phyloP scores from a whole-genome alignment of 2,888 invertebrate species.

The Torymus texanus region DNA sequence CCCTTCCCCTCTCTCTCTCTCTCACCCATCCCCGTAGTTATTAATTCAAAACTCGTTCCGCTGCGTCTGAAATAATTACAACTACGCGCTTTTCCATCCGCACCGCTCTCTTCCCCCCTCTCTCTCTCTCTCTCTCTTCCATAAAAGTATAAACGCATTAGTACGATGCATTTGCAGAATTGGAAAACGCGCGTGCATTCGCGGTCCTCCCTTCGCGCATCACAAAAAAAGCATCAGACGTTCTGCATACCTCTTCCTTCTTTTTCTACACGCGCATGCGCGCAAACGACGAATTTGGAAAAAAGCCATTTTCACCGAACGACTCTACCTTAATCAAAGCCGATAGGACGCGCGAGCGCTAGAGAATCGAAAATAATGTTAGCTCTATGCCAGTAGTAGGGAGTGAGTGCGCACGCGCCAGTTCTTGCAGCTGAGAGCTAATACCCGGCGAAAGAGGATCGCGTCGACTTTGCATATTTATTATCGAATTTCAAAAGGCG shows the following conservation, averaged over 20 bases:
- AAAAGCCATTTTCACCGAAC: conserved; percentile 35
- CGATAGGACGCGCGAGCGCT: neutral
- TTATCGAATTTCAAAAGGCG: conserved; percentile 38
- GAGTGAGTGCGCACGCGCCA: too few relatives aligned
- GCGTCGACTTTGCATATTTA: conserved; percentile 44
- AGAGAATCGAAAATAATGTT: conserved; percentile 33
- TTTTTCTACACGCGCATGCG: too few relatives aligned
- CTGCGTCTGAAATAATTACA: too few relatives aligned
- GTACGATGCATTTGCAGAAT: conserved; percentile 5
- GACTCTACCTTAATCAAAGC: conserved; percentile 35
- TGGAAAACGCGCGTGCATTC: neutral
- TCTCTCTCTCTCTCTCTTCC: too few relatives aligned
- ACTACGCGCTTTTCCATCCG: too few relatives aligned
- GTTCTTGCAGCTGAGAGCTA: too few relatives aligned
- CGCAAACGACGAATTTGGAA: conserved; percentile 9
- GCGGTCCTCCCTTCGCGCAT: neutral
- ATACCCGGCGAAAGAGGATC: conserved; percentile 14
- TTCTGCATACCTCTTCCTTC: too few relatives aligned
- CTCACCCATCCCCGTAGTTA: too few relatives aligned
- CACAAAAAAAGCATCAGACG: conserved; percentile 1
- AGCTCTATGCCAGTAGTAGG: neutral
- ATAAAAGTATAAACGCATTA: neutral
- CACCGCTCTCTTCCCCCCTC: too few relatives aligned
- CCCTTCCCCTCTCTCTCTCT: too few relatives aligned
- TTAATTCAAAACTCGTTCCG: too few relatives aligned